A percentile compares a stretch with the other conserved stretches of the same genome.
Conservation (phyloP, 2,888 invertebrate genomes). For the Drosophila robusta region DNA sequence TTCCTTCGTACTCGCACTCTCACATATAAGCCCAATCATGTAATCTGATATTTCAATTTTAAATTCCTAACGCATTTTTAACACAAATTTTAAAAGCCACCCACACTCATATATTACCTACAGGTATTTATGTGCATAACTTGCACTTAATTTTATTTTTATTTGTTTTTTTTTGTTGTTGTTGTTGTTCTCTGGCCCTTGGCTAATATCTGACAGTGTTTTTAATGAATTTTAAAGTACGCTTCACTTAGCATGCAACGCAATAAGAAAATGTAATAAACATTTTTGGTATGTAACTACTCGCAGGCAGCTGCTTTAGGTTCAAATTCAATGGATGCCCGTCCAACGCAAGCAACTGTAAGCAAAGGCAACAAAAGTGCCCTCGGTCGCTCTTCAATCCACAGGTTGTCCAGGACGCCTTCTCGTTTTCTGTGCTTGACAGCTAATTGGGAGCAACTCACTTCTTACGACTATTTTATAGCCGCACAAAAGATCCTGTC, state of each 20-base stretch:
- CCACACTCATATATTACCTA: too few species aligned
- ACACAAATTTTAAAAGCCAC: slow-evolving; percentile 6
- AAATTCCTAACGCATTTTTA: slow-evolving; percentile 4
- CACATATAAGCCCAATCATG: slow-evolving; percentile 2
- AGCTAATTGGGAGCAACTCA: slow-evolving; percentile 67
- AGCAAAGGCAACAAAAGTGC: slow-evolving; percentile 26
- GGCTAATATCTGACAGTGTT: slow-evolving; percentile 51
- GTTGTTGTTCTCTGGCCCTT: slow-evolving; percentile 28
- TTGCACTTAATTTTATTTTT: slow-evolving; percentile 4
- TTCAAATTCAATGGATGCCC: slow-evolving; percentile 39
- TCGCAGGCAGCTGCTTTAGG: slow-evolving; percentile 20
- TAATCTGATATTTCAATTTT: slow-evolving; percentile 42
- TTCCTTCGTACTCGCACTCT: slow-evolving; percentile 27
- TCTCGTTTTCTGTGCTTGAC: slow-evolving; percentile 61
- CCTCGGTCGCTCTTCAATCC: slow-evolving; percentile 3
- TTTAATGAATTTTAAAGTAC: slow-evolving; percentile 75
- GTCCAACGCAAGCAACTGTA: slow-evolving; percentile 1
- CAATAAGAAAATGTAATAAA: slow-evolving; percentile 58
- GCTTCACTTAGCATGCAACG: slow-evolving; percentile 27
- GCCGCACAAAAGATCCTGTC: slow-evolving; percentile 50
- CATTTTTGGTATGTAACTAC: slow-evolving; percentile 53
- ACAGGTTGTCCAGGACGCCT: slow-evolving; percentile 8
- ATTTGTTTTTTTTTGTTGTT: slow-evolving; percentile 3
- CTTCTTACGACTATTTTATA: slow-evolving; percentile 63
- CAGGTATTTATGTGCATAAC: slow-evolving; percentile 23